Evolutionary conservation across 1,140 invertebrate genomes (phyloP), one percentile per base, ranked within the genome.

Genomic region (Zaprionus davidi): DNA sequence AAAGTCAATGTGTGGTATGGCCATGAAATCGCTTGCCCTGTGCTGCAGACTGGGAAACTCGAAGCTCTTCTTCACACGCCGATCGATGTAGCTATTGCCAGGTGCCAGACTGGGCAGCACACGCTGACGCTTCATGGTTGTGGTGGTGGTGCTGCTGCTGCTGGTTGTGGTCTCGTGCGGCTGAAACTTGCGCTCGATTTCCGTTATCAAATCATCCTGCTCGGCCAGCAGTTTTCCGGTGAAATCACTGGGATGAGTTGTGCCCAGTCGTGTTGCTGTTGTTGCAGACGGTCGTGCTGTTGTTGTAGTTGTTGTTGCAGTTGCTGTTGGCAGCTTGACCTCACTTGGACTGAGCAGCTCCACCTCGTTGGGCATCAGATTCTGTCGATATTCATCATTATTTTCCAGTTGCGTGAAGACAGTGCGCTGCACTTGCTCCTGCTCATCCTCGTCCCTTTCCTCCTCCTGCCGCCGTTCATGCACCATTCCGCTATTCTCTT

Each of bases 21-120:
- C 74, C 73, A 86, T 79, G 9, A 79, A 78, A 69, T 92, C 91
- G 66, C 90, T 91, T 13, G 86, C 91, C 0, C 80, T 59, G 53
- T 82, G 91, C 64, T 81, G 87, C 74, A 82, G 69, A 9, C 7
- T 24, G 6, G 91, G 91, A 65, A 91, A 91, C 53, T 91, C 91
- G 22, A 92, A 92, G 73, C 88, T 92, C 57, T 92, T 92, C 79
- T 92, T 92, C 5, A 92, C 92, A 6, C 92, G 76, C 2, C 91
- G 74, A 70, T 92, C 92, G 36, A 92, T 90, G 55, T 81, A 91
- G 11, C 69, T 79, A 15, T 91, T 71, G 3, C 76, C 87, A 9
- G 75, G 65, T 13, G 59, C 38, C 0, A 82, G 71, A 3, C 24
- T 28, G 1, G 76, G 71, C 51, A 70, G 28, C 17, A 46, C 41